phyloP scores from a whole-genome alignment of 1,140 invertebrate species.

The Pristionchus pacificus region DNA sequence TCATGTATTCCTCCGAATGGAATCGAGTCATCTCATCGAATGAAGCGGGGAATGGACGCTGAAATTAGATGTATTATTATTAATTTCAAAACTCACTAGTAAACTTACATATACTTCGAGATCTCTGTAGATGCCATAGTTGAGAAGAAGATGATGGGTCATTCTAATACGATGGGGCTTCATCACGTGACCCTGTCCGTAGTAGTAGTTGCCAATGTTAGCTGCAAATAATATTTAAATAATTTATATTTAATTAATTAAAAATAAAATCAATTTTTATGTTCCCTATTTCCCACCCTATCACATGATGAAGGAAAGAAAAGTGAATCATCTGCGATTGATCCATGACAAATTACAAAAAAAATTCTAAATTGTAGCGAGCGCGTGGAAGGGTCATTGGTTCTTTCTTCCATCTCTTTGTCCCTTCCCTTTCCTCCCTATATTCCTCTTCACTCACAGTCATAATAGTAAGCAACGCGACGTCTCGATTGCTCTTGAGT shows the following conservation, averaged over 20 bases:
- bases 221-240: slow-evolving; percentile 65
- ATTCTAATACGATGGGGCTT: slow-evolving; percentile 97
- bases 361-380: too few species aligned
- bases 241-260: slow-evolving; percentile 27
- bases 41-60: slow-evolving; percentile 97
- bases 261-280: slow-evolving; percentile 20
- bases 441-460: slow-evolving; percentile 81
- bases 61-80: slow-evolving; percentile 53
- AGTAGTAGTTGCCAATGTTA: slow-evolving; percentile 99
- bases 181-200: slow-evolving; percentile 99
- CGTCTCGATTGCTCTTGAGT: slow-evolving; percentile 82
- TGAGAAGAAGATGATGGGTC: slow-evolving; percentile 96
- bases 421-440: neutral
- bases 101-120: slow-evolving; percentile 97
- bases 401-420: too few species aligned
- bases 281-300: neutral
- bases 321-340: neutral
- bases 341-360: too few species aligned
- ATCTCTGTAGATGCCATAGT: slow-evolving; percentile 97
- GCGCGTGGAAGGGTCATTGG: too few species aligned
- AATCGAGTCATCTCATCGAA: slow-evolving; percentile 99
- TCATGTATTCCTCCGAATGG: slow-evolving; percentile 98
- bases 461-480: slow-evolving; percentile 95
- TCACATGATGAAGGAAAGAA: neutral
- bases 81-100: slow-evolving; percentile 10